These are phyloP conservation scores for Beris chalybata DNA, from an alignment of 2,888 invertebrate genomes.

Conservation along the genomic window DNA sequence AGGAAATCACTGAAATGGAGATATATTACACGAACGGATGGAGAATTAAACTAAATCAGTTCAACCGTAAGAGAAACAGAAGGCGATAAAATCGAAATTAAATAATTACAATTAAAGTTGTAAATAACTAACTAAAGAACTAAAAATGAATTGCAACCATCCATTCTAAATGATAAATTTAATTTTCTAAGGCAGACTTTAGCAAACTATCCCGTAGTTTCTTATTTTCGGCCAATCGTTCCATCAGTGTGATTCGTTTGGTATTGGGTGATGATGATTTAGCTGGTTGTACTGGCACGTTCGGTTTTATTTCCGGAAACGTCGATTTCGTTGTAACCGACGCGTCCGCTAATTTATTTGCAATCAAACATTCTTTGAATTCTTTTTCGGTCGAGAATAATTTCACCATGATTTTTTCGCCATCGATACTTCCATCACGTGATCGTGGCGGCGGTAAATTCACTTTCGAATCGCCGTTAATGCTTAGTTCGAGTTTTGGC, in stretches of 20 bases:
- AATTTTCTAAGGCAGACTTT: constrained; percentile 42
- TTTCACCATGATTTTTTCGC: constrained; percentile 35
- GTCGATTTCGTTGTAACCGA: constrained; percentile 39
- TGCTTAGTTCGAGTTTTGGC: constrained; percentile 8
- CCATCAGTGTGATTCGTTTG: constrained; percentile 43
- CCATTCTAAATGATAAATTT: constrained; percentile 4
- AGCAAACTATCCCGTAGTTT: constrained; percentile 41
- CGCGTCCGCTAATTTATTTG: constrained; percentile 40
- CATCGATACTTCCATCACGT: constrained; percentile 16
- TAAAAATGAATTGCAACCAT: too few relatives aligned
- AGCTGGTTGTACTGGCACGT: neutral
- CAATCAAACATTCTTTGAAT: constrained; percentile 41
- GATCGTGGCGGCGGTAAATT: constrained; percentile 3
- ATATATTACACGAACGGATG: too few relatives aligned
- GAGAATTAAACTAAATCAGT: too few relatives aligned
- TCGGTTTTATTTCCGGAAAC: neutral
- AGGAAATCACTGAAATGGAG: too few relatives aligned
- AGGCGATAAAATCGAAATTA: too few relatives aligned
- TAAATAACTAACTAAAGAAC: too few relatives aligned
- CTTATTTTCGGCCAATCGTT: constrained; percentile 44
- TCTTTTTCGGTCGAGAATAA: constrained; percentile 42
- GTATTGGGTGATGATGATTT: constrained; percentile 39
- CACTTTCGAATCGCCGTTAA: constrained; percentile 23
- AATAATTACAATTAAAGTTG: too few relatives aligned
- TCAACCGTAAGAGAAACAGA: too few relatives aligned